Evolutionary conservation across 2,113 vertebrate species (phyloP).

Genomic region (Phyllopteryx taeniolatus): DNA sequence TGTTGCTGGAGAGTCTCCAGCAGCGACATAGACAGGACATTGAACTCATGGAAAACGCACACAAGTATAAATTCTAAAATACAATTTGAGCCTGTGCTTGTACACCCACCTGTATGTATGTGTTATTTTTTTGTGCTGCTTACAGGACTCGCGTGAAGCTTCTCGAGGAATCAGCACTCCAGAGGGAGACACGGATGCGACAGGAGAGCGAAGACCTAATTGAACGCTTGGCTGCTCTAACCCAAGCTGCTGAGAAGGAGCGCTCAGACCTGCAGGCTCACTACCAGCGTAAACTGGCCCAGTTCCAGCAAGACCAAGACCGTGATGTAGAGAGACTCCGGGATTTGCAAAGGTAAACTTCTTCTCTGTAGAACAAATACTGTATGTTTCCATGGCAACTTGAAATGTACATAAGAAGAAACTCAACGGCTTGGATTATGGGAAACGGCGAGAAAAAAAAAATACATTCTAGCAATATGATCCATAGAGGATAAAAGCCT

Average conservation of each 20-base stretch:
- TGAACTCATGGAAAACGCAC: conserved; percentile 76
- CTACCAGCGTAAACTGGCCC: conserved; percentile 77
- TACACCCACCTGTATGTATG: background rate
- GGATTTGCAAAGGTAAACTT: conserved; percentile 82
- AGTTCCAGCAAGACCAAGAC: conserved; percentile 76
- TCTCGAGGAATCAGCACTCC: conserved; percentile 73
- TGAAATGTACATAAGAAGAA: too few relatives aligned
- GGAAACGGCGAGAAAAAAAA: background rate
- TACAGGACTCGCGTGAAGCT: conserved; percentile 76
- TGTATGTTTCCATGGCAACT: too few relatives aligned
- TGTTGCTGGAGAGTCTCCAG: conserved; percentile 77
- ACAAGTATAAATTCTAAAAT: conserved; percentile 70
- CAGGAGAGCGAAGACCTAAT: conserved; percentile 77
- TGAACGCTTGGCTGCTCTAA: conserved; percentile 58
- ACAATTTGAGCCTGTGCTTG: background rate
- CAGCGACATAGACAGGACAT: conserved; percentile 77
- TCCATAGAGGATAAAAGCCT: background rate
- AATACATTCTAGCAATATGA: background rate
- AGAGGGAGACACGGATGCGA: conserved; percentile 69
- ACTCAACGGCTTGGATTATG: background rate
- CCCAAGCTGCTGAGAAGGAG: conserved; percentile 66
- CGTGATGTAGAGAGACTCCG: conserved; percentile 78
- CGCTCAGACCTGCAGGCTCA: conserved; percentile 74
- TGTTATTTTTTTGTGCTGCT: background rate
- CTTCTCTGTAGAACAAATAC: too few relatives aligned